Evolutionary conservation across 1,140 invertebrate genomes (phyloP), one percentile per base, ranked within the genome.

Genomic region (Drosophila jambulina): DNA sequence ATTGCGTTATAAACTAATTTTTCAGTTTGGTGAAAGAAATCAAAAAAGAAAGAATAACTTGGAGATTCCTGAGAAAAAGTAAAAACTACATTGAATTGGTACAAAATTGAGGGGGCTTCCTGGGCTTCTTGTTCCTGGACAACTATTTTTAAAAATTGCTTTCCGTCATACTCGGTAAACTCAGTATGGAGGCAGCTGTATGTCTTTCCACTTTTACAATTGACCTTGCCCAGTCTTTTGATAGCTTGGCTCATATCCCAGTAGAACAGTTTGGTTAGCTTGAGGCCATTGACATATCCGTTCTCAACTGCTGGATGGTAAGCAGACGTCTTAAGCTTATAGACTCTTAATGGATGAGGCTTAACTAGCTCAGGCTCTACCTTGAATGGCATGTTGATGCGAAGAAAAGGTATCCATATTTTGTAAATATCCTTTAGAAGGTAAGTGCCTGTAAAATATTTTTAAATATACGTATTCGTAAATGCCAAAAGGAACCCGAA

Each of bases 141-240:
- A 51, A 23, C 0, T 2, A 60, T 34, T 6, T 13, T n/a, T 5
- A 51, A n/a, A 23, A 8, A 12, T n/a, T 8, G n/a, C 10, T 32
- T 19, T 32, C 3, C 6, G 1, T 29, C 15, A 4, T 0, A 3
- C 10, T 27, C 27, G 3, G 8, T 0, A 21, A 17, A 8, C 15
- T 17, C 1, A n/a, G 19, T 17, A 1, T 7, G 0, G 10, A 32
- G 13, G n/a, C 25, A 23, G 19, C 13, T 63, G 38, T 57, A 63
- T 9, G 6, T 29, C 7, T 42, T 57, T n/a, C 49, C 61, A 36
- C 49, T 63, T 19, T 38, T 63, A n/a, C 61, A 63, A 29, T 5
- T 13, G 2, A 42, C 17, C n/a, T 29, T 56, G 10, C 21, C 23
- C 34, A 64, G 17, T 32, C 19, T 42, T 13, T 15, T 4, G 2